A percentile compares a stretch with the other conserved stretches of the same genome.
Evolutionary conservation across 2,797 vertebrate species (phyloP).

Genomic region (Enteromius fasciolatus): DNA sequence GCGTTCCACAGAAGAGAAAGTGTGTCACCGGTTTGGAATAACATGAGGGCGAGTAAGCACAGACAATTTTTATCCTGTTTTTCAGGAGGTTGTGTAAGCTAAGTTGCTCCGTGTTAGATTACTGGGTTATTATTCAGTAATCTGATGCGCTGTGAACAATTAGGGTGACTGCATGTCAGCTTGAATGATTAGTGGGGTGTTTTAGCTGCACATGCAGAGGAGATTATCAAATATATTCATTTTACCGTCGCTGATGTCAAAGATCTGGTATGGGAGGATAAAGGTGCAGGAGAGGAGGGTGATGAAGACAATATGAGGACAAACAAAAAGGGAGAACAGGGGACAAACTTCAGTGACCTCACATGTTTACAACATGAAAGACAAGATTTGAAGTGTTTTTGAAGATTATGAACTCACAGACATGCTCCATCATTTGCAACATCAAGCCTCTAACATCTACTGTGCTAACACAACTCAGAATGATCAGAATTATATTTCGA

Average conservation of each 20-base stretch:
- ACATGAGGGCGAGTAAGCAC: not conserved
- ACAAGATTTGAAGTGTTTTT: constrained; percentile 24
- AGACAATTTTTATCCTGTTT: not conserved
- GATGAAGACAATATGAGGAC: constrained; percentile 29
- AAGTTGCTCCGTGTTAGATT: not conserved
- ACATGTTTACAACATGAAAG: constrained; percentile 30
- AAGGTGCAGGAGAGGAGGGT: constrained; percentile 30
- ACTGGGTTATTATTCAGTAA: not conserved
- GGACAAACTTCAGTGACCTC: constrained; percentile 47
- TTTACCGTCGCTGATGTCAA: constrained; percentile 62
- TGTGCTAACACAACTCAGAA: not conserved
- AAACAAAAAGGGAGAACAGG: constrained; percentile 48
- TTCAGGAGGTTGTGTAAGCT: not conserved
- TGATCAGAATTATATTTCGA: not conserved
- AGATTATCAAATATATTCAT: constrained; percentile 11
- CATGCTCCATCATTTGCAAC: not conserved
- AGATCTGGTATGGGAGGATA: constrained; percentile 54
- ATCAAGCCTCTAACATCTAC: not conserved
- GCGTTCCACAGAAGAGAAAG: not conserved
- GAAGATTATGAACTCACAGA: not conserved
- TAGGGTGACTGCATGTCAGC: not conserved
- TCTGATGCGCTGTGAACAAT: not conserved
- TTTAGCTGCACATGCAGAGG: constrained; percentile 40
- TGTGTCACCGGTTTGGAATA: not conserved
- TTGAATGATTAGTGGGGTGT: constrained; percentile 29